Percentiles rank a stretch among this genome's conserved stretches.
Evolutionary conservation across 2,113 vertebrate species (phyloP).

Genomic region (Brachionichthys hirsutus): DNA sequence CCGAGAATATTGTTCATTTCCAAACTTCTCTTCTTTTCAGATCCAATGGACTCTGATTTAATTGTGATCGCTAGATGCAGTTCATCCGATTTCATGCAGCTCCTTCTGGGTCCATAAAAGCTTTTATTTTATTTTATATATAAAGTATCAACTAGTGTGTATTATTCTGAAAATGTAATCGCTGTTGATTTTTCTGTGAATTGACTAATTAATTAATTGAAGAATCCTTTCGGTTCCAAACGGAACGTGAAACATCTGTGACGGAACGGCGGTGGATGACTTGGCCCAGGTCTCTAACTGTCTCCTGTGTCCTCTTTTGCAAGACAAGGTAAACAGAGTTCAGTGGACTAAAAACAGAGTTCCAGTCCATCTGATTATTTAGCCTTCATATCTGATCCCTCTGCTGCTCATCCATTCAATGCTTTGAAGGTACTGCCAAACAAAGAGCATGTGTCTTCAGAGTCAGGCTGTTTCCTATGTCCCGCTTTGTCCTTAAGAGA

Average conservation of each 20-base stretch:
- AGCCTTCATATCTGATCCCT: constrained; percentile 3
- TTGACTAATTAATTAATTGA: too few species aligned
- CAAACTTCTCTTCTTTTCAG: too few species aligned
- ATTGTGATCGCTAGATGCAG: too few species aligned
- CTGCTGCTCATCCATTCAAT: constrained; percentile 3
- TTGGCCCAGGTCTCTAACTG: not conserved
- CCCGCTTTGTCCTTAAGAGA: constrained; percentile 38
- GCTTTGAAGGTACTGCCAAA: constrained; percentile 11
- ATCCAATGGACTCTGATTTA: too few species aligned
- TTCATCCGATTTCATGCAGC: too few species aligned
- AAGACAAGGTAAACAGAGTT: constrained; percentile 7
- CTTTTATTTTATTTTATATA: too few species aligned
- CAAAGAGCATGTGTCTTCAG: constrained; percentile 29
- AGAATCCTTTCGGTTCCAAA: constrained; percentile 1
- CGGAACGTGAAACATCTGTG: constrained; percentile 4
- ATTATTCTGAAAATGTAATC: too few species aligned
- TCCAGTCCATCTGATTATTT: constrained; percentile 14
- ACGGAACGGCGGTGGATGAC: not conserved
- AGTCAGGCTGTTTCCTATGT: constrained; percentile 29
- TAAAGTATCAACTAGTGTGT: too few species aligned
- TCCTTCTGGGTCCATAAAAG: too few species aligned
- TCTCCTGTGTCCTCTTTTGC: not conserved
- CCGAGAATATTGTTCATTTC: too few species aligned
- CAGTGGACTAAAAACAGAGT: constrained; percentile 19
- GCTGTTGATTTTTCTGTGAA: too few species aligned